Conservation (phyloP, 2,797 vertebrate genomes). For the Cirrhinus molitorella region DNA sequence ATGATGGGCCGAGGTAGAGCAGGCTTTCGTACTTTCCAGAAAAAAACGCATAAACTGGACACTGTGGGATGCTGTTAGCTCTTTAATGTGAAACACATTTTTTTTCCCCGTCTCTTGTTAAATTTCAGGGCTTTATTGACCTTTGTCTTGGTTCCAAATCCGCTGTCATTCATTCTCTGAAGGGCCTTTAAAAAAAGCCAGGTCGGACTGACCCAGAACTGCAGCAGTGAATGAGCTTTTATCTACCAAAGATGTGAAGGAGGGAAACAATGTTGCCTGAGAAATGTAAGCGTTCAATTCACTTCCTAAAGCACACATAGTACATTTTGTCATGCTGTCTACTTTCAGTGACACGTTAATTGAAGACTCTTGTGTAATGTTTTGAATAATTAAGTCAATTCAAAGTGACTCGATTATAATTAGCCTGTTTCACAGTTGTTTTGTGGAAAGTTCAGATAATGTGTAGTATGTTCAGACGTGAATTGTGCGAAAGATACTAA, state of each 20-base stretch:
- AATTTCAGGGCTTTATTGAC: slow-evolving; percentile 63
- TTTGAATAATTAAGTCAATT: not conserved
- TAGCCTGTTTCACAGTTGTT: not conserved
- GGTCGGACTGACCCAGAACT: slow-evolving; percentile 79
- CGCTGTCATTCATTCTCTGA: slow-evolving; percentile 66
- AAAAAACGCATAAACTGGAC: slow-evolving; percentile 36
- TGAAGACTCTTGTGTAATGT: not conserved
- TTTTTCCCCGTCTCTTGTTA: slow-evolving; percentile 27
- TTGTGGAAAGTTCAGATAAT: not conserved
- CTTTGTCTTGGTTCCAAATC: slow-evolving; percentile 65
- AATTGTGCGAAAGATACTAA: not conserved
- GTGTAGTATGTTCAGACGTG: not conserved
- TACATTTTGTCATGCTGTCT: not conserved
- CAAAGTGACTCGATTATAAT: not conserved
- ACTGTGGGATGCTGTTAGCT: slow-evolving; percentile 27
- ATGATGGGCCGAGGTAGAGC: slow-evolving; percentile 16
- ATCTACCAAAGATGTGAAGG: slow-evolving; percentile 41
- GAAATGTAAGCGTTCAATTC: not conserved
- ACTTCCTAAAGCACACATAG: not conserved
- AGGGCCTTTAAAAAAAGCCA: slow-evolving; percentile 73
- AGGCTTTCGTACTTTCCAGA: slow-evolving; percentile 9
- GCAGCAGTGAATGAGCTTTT: slow-evolving; percentile 55
- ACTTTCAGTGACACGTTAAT: not conserved
- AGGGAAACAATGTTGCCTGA: slow-evolving; percentile 40
- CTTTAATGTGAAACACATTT: slow-evolving; percentile 54